Base-by-base conservation (phyloP, 2,113 vertebrate species). In the Pollachius pollachius region DNA sequence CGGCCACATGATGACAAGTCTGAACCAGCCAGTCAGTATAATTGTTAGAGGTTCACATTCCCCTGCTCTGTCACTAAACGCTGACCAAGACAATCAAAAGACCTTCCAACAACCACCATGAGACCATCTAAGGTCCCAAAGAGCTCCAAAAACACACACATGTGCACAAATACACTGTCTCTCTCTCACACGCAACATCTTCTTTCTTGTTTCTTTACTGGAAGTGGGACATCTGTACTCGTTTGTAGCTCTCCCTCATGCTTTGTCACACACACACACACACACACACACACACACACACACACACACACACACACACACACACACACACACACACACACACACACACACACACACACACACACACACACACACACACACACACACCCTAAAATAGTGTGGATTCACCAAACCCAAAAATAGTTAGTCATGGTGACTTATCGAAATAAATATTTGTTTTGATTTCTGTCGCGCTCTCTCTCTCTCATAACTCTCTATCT, bases 251-350 rank as follows among this genome's bases (percentile, higher is more conserved):
- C 13, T 16, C 66, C 13, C 54, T 19, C 21, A 9, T 56, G n/a
- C 25, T 18, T 56, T 59, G 27, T n/a, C 48, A 41, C 64, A 34
- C 65, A 57, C 52, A 34, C 65, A 67, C 54, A 34, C 13, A 48
- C 41, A 13, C 41, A 48, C 41, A 13, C 41, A 48, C 8, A 48
- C 12, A 48, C 41, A 48, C 12, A 48, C 41, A 23, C 23, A 23
- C 23, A 23, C 23, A 23, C 23, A 23, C 23, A 23, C 23, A 23
- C 23, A 23, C 23, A 23, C 21, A 41, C 64, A 34, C 65, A 57
- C 52, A 34, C 65, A 67, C 54, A 34, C 13, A 48, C 41, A 13
- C 41, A 48, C 41, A 13, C 41, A 48, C 8, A 48, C 12, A 48
- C 41, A 48, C 12, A 48, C 41, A 23, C 23, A 23, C 23, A 23